Base-by-base conservation (phyloP, 2,888 invertebrate genomes). In the Noctua fimbriata region DNA sequence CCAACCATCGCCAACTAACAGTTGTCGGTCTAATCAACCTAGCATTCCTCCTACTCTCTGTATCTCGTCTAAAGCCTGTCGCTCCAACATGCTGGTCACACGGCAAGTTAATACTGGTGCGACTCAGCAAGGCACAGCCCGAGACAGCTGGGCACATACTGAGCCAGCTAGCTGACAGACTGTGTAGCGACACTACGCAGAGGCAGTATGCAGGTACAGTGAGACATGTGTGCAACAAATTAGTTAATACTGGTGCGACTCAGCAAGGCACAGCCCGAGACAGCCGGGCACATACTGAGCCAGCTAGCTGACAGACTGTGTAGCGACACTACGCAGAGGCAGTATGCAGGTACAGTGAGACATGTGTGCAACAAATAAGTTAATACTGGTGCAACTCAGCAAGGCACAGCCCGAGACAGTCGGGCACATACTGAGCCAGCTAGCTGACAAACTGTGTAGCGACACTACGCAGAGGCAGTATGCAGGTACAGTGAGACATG, bases 1-100 rank as follows among this genome's bases (percentile, higher is more conserved):
- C 93, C n/a, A 94, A 95, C 79, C 95, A 96, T 79, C 94, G 95
- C 1, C 93, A 96, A 55, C 88, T 96, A 24, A 97, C 96, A 12
- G 93, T 93, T 0, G 85, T 94, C 1, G 97, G 97, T 5, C 92
- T 97, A 3, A 95, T 97, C 77, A 92, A 94, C 88, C 85, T 97
- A 7, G 94, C 95, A 2, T 95, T 96, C 78, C 84, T 92, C 0
- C 88, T 97, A 0, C 93, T 97, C 3, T 88, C 91, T 3, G 92
- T 94, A 58, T 83, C 92, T 0, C 91, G 92, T 0, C n/a, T 83
- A 1, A 93, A 93, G 84, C 92, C 93, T 0, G 84, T 87, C 7
- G 93, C 95, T 0, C 74, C 82, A 0, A 87, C 88, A 0, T 95
- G 95, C 74, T 95, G 95, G 94, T 93, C 94, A 1, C 93, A 93